phyloP scores from a whole-genome alignment of 2,113 vertebrate genomes.

The Hystrix brachyura region DNA sequence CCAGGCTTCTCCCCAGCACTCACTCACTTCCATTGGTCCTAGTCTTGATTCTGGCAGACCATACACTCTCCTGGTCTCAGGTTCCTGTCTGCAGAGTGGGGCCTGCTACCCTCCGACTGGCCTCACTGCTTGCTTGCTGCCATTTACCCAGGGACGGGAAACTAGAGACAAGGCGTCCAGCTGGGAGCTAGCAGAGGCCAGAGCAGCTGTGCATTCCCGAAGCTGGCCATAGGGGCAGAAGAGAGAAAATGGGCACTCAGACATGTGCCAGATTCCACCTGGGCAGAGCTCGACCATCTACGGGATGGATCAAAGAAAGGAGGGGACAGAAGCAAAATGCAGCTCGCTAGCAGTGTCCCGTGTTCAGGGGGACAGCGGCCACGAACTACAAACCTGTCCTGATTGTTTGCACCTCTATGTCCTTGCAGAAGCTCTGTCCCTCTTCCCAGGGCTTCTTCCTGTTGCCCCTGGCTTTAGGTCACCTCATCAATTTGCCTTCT shows the following conservation, averaged over 20 bases:
- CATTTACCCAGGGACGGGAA: not conserved
- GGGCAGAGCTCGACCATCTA: rapidly evolving
- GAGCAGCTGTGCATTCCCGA: not conserved
- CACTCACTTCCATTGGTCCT: not conserved
- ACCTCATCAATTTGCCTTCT: not conserved
- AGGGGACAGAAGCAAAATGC: not conserved
- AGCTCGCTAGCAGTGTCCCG: not conserved
- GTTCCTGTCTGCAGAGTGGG: not conserved
- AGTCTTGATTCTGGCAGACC: not conserved
- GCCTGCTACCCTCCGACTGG: too few species aligned
- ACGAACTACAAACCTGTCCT: not conserved
- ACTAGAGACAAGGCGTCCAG: not conserved
- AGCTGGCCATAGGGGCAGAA: not conserved
- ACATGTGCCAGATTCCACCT: not conserved
- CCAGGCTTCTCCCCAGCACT: not conserved
- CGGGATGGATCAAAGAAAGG: not conserved
- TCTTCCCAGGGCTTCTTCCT: not conserved
- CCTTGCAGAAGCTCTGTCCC: not conserved
- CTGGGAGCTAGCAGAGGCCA: not conserved
- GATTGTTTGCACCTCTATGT: not conserved
- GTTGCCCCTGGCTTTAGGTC: not conserved
- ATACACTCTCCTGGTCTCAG: not conserved
- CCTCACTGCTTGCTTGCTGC: not conserved
- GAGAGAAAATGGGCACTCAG: not conserved
- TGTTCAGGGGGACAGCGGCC: not conserved